These are phyloP conservation scores for Lophura nycthemera DNA, from an alignment of 2,113 vertebrate species.

Conservation along the genomic window DNA sequence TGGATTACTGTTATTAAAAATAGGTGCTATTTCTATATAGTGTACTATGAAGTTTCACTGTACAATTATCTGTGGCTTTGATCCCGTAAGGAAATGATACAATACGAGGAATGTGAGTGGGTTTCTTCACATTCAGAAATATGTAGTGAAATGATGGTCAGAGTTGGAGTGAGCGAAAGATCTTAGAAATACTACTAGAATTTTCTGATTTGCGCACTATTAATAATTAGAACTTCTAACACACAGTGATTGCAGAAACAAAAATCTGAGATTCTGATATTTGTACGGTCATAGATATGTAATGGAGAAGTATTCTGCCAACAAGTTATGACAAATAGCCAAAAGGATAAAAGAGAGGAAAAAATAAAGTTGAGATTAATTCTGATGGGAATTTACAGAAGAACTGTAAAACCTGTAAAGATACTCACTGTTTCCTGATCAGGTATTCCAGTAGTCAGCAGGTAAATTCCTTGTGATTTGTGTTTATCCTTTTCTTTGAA, in stretches of 20 bases:
- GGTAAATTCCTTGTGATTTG: constrained; percentile 80
- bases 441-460: constrained; percentile 84
- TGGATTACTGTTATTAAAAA: neutral
- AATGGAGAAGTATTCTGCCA: neutral
- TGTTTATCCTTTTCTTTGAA: constrained; percentile 73
- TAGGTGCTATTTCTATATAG: neutral
- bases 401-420: neutral
- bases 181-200: neutral
- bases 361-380: neutral
- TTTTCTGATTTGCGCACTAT: neutral
- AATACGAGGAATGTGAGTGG: neutral
- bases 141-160: neutral
- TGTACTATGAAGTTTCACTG: neutral
- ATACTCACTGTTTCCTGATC: constrained; percentile 83
- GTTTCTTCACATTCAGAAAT: neutral
- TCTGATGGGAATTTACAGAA: neutral
- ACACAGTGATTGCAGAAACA: neutral
- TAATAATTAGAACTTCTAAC: neutral
- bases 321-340: neutral
- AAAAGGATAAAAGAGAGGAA: neutral
- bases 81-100: neutral
- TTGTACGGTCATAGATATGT: neutral
- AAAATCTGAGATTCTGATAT: neutral
- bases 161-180: neutral
- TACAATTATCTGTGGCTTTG: neutral